Base-by-base conservation (phyloP, 2,888 invertebrate species). In the Lapara coniferarum region DNA sequence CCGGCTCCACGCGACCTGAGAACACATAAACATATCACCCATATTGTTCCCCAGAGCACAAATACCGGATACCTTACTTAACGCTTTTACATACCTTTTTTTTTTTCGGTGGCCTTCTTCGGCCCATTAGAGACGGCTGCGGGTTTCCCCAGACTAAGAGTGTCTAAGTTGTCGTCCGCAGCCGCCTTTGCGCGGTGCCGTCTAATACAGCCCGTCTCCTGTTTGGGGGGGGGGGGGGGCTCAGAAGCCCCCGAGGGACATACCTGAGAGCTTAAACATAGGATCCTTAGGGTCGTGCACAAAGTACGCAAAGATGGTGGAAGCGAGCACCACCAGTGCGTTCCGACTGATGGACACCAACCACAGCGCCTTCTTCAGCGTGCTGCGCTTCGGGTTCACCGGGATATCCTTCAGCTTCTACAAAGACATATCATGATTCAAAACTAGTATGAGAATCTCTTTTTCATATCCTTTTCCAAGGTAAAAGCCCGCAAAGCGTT, bases 271-370 rank as follows among this genome's bases (percentile, higher is more conserved):
- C 57, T 93, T 91, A 85, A 97, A 96, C 2, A 96, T 95, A 16
- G 95, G 93, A n/a, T 78, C 66, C 0, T 89, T 68, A 0, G 92
- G 87, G 72, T 95, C 94, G 79, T 93, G 89, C 78, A 94, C 89
- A 68, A 86, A 69, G 86, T 89, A 96, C 0, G 97, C 96, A 74
- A 96, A 82, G 2, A 94, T 73, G 0, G 96, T 94, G 12, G 96
- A 95, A 14, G 95, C 86, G 56, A 96, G 84, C 46, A 98, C 97
- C 51, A 97, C 94, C 16, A 98, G 84, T 16, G 97, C 97, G 90
- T 98, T 98, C 74, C 97, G 95, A 2, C 96, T 95, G 76, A 97
- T 97, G 13, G 97, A 96, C 30, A 97, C 77, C 73, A 97, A 94
- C 97, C 97, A 97, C 14, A 97, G 85, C 5, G 91, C 74, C 83